Percentiles rank a stretch among this genome's conserved stretches.
Conservation (phyloP, 2,888 invertebrate genomes). For the Acanthosepion esculentum region DNA sequence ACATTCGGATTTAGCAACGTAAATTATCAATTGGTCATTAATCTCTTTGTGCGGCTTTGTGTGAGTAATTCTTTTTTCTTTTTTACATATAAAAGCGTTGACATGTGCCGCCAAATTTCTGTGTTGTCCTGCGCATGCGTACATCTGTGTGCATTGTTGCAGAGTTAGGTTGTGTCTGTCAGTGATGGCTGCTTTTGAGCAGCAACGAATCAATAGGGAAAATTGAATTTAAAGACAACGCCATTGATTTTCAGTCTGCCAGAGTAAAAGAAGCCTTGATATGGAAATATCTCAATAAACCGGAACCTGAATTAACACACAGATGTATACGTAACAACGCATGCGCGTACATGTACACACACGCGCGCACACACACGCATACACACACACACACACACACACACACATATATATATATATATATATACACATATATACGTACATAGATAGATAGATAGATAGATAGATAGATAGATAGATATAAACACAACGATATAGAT, state of each 20-base stretch:
- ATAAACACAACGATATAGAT: no score
- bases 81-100: background rate
- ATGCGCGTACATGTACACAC: background rate
- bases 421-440: no score
- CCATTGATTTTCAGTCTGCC: background rate
- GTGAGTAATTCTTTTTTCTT: background rate
- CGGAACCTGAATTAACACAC: background rate
- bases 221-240: conserved; percentile 33
- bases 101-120: background rate
- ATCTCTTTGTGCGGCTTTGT: background rate
- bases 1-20: no score
- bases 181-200: background rate
- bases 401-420: background rate
- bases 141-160: background rate
- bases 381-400: background rate
- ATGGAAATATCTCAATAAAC: background rate
- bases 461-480: no score
- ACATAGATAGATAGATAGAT: no score
- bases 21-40: conserved; percentile 12
- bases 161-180: background rate
- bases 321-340: background rate
- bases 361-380: background rate
- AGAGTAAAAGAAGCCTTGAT: background rate
- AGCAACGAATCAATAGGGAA: background rate
- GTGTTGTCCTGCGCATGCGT: background rate